Evolutionary conservation across 2,888 invertebrate genomes (phyloP).

Genomic region (Isoperla grammatica): DNA sequence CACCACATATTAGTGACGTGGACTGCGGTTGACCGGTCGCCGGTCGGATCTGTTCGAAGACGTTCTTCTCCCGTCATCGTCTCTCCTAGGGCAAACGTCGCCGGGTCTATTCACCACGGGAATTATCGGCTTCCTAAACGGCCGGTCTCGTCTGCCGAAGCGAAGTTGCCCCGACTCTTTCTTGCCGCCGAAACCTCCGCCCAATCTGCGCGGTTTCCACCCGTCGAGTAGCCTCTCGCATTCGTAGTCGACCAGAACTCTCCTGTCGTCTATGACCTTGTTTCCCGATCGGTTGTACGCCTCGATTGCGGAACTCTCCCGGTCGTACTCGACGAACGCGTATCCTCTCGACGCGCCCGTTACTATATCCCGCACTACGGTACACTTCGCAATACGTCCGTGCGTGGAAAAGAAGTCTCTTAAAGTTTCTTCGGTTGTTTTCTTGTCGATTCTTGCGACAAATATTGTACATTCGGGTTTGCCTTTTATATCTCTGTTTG

Average conservation of each 20-base stretch:
- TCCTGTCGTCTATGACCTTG: conserved; percentile 58
- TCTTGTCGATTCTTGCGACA: conserved; percentile 64
- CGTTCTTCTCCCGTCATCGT: no score
- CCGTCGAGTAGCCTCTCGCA: conserved; percentile 63
- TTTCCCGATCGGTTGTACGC: conserved; percentile 58
- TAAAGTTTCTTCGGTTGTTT: conserved; percentile 55
- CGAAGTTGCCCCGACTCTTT: conserved; percentile 83
- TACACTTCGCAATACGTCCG: conserved; percentile 58
- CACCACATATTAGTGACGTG: no score
- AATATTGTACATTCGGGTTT: conserved; percentile 68
- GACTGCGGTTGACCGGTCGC: no score
- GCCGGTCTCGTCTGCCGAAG: conserved; percentile 76
- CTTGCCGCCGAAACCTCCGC: conserved; percentile 82
- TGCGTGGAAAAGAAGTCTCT: conserved; percentile 54
- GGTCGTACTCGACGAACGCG: conserved; percentile 77
- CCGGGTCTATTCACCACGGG: neutral
- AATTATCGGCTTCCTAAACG: conserved; percentile 58
- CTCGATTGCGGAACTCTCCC: conserved; percentile 52
- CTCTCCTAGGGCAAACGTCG: no score
- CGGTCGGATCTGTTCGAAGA: no score
- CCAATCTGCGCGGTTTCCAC: conserved; percentile 80
- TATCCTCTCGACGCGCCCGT: conserved; percentile 79
- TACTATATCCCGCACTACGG: conserved; percentile 70
- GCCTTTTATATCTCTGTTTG: conserved; percentile 61
- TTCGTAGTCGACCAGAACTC: conserved; percentile 72